Evolutionary conservation across 2,888 invertebrate species (phyloP).

Genomic region (Pyralis farinalis): DNA sequence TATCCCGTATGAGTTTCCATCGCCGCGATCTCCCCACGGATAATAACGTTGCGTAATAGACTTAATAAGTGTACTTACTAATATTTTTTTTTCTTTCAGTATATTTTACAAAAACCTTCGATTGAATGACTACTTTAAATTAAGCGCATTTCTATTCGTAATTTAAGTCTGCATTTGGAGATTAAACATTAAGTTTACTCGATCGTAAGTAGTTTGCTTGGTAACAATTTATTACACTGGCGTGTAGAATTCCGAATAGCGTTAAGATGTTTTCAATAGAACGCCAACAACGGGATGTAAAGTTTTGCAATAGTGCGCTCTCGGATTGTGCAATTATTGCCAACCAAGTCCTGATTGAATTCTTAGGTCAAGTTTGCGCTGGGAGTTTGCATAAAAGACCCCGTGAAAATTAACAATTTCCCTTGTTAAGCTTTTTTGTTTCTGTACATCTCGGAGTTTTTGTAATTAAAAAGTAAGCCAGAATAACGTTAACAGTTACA

Average conservation of each 20-base stretch:
- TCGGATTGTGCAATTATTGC: slow-evolving; percentile 68
- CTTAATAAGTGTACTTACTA: too few species aligned
- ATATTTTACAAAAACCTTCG: slow-evolving; percentile 27
- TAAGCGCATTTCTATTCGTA: slow-evolving; percentile 38
- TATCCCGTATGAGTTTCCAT: too few species aligned
- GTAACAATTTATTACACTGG: slow-evolving; percentile 62
- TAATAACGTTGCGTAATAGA: too few species aligned
- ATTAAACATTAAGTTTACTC: slow-evolving; percentile 66
- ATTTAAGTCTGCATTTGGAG: slow-evolving; percentile 60
- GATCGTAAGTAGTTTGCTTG: slow-evolving; percentile 62
- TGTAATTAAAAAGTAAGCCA: slow-evolving; percentile 39
- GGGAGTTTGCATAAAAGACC: slow-evolving; percentile 67
- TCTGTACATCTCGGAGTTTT: slow-evolving; percentile 33
- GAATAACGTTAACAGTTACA: slow-evolving; percentile 20
- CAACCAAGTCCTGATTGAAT: slow-evolving; percentile 72
- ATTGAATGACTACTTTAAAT: slow-evolving; percentile 29
- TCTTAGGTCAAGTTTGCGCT: slow-evolving; percentile 69
- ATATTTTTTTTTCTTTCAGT: too few species aligned
- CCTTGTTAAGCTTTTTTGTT: slow-evolving; percentile 40
- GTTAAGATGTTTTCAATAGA: slow-evolving; percentile 73
- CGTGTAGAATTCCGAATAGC: slow-evolving; percentile 56
- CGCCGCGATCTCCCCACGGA: too few species aligned
- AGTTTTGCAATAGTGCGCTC: slow-evolving; percentile 68
- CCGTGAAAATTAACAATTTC: slow-evolving; percentile 58
- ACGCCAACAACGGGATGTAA: slow-evolving; percentile 66